Conservation (phyloP, 2,797 vertebrate genomes). For the Argyrosomus regius region DNA sequence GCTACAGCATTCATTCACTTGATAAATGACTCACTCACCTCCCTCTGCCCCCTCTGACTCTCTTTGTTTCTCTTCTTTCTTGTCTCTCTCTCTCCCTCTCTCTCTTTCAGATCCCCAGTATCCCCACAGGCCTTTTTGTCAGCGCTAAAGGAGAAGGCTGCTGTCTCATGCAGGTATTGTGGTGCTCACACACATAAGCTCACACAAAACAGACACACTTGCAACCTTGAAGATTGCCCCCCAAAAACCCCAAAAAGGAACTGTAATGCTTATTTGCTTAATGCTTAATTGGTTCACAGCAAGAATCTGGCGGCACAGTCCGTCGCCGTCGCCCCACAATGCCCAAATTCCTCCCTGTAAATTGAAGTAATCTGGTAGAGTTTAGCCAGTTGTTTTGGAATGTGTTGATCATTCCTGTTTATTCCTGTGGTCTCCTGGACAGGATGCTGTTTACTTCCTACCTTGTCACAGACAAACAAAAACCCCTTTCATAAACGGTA, state of each 20-base stretch:
- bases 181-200: slow-evolving; percentile 23
- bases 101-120: slow-evolving; percentile 90
- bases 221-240: slow-evolving; percentile 27
- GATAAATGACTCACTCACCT: slow-evolving; percentile 76
- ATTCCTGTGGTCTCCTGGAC: slow-evolving; percentile 62
- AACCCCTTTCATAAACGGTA: slow-evolving; percentile 59
- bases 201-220: slow-evolving; percentile 36
- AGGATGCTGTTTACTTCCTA: slow-evolving; percentile 64
- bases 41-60: slow-evolving; percentile 65
- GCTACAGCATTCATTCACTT: slow-evolving; percentile 75
- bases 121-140: slow-evolving; percentile 95
- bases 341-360: slow-evolving; percentile 68
- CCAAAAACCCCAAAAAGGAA: slow-evolving; percentile 4
- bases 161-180: slow-evolving; percentile 95
- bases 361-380: slow-evolving; percentile 75
- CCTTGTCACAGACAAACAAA: slow-evolving; percentile 68
- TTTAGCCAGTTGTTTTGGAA: slow-evolving; percentile 67
- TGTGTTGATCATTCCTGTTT: slow-evolving; percentile 67
- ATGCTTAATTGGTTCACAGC: slow-evolving; percentile 37
- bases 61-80: slow-evolving; percentile 60
- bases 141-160: slow-evolving; percentile 96
- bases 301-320: slow-evolving; percentile 44
- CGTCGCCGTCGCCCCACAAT: slow-evolving; percentile 37
- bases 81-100: slow-evolving; percentile 1
- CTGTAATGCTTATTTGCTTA: slow-evolving; percentile 25